These are phyloP conservation scores for Lutjanus campechanus DNA, from an alignment of 2,797 vertebrate genomes.

Conservation along the genomic window DNA sequence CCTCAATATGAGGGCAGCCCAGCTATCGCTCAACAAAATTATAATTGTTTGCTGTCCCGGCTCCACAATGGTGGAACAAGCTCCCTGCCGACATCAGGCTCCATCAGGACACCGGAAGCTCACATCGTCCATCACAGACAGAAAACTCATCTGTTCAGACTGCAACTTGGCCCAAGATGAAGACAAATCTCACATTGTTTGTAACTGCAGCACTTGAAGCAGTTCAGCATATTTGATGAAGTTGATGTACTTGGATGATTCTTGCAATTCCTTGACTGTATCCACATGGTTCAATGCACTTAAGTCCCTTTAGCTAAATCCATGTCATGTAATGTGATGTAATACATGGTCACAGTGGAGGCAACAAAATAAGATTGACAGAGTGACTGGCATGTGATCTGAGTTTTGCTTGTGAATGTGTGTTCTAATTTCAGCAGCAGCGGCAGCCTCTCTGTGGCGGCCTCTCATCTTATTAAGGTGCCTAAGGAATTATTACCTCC, in stretches of 20 bases:
- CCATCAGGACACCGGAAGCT: too few relatives aligned
- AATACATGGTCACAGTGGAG: neutral
- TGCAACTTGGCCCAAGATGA: neutral
- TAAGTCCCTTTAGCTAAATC: neutral
- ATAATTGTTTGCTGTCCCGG: neutral
- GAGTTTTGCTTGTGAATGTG: slow-evolving; percentile 33
- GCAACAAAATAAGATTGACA: slow-evolving; percentile 4
- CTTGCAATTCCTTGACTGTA: neutral
- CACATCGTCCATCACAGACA: neutral
- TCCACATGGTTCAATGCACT: neutral
- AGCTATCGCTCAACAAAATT: neutral
- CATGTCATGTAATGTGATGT: neutral
- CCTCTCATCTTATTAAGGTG: slow-evolving; percentile 62
- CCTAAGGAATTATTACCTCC: slow-evolving; percentile 76
- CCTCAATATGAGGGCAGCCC: too few relatives aligned
- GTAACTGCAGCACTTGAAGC: neutral
- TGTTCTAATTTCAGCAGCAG: slow-evolving; percentile 53
- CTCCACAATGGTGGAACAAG: neutral
- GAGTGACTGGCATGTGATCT: slow-evolving; percentile 33
- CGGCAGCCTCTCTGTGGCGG: slow-evolving; percentile 52
- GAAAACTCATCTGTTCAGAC: neutral
- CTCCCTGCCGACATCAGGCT: neutral
- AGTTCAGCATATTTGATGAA: neutral
- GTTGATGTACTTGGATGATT: neutral
- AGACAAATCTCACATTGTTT: neutral